phyloP scores from a whole-genome alignment of 1,140 invertebrate species.

The Archivesica marissinica region DNA sequence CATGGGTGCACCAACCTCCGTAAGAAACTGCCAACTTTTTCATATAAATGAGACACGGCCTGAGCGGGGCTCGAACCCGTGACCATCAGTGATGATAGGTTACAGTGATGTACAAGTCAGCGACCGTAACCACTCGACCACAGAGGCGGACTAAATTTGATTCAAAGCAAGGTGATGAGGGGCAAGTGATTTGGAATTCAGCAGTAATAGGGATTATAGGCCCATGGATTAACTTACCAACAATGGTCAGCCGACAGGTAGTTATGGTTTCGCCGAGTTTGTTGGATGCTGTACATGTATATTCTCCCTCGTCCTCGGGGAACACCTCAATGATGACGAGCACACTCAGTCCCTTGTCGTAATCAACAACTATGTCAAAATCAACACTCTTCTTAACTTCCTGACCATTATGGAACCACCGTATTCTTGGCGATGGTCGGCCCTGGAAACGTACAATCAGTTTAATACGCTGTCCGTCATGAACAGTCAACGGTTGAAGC shows the following conservation, averaged over 20 bases:
- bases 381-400: conserved; percentile 77
- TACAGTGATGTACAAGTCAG: no score
- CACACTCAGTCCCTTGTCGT: conserved; percentile 74
- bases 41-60: no score
- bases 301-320: conserved; percentile 93
- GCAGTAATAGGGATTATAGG: not conserved
- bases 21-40: no score
- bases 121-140: no score
- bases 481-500: conserved; percentile 76
- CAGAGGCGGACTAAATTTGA: no score
- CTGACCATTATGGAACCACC: conserved; percentile 82
- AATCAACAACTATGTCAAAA: conserved; percentile 80
- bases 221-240: conserved; percentile 72
- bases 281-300: conserved; percentile 95
- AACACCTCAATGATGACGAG: conserved; percentile 83
- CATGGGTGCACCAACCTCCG: no score
- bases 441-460: conserved; percentile 78
- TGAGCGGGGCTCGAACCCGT: no score
- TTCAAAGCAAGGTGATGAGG: no score
- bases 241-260: conserved; percentile 78
- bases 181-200: no score
- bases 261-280: conserved; percentile 91
- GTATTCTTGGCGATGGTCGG: conserved; percentile 79
- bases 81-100: no score
- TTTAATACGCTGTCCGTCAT: conserved; percentile 78